phyloP scores from a whole-genome alignment of 2,888 invertebrate species.

The Morpho achilles region DNA sequence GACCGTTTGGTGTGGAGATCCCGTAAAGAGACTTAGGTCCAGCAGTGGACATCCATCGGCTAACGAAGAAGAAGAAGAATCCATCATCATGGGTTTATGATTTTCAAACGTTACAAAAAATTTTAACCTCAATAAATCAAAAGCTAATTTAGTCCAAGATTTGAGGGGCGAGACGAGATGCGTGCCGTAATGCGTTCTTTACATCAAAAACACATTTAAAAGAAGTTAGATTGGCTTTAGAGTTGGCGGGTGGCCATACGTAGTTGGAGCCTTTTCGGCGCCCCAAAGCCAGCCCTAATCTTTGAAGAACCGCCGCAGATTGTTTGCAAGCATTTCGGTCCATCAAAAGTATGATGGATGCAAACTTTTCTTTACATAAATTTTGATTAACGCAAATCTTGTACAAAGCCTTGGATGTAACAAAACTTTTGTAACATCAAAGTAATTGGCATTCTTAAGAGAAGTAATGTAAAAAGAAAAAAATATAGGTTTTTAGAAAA shows the following conservation, averaged over 20 bases:
- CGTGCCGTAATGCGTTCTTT: conserved; percentile 74
- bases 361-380: conserved; percentile 59
- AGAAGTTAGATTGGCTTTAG: conserved; percentile 78
- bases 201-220: conserved; percentile 79
- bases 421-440: conserved; percentile 16
- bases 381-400: conserved; percentile 39
- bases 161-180: conserved; percentile 57
- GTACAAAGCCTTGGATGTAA: conserved; percentile 11
- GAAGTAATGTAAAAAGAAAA: conserved; percentile 2
- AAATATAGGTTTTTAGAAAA: background rate
- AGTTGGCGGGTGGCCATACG: conserved; percentile 73
- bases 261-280: conserved; percentile 65
- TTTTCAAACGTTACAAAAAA: background rate
- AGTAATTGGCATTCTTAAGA: conserved; percentile 6
- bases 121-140: conserved; percentile 52
- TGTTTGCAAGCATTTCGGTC: conserved; percentile 68
- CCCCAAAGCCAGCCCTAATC: conserved; percentile 68
- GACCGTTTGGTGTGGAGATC: too few relatives aligned
- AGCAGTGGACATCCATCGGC: too few relatives aligned
- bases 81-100: too few relatives aligned
- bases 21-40: too few relatives aligned
- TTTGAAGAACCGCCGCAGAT: conserved; percentile 70
- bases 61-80: too few relatives aligned
- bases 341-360: conserved; percentile 66
- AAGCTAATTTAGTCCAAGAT: conserved; percentile 70